phyloP scores from a whole-genome alignment of 2,113 vertebrate species.

The Rhea americana region DNA sequence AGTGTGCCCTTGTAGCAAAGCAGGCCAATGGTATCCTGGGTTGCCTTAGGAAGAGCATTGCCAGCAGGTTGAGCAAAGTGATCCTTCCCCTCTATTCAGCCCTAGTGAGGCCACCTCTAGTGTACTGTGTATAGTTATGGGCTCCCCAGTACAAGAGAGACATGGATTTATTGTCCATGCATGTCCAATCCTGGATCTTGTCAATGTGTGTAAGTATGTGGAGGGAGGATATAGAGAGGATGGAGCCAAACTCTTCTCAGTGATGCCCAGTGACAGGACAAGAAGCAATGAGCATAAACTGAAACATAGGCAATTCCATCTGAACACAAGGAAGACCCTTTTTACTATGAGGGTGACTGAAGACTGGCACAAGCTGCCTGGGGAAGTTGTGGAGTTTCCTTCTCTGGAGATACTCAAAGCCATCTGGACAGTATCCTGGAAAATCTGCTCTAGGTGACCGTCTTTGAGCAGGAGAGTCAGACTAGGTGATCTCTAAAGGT shows the following conservation, averaged over 20 bases:
- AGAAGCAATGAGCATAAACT: background rate
- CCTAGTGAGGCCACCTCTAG: too few species aligned
- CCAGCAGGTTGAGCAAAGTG: background rate
- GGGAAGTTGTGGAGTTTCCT: too few species aligned
- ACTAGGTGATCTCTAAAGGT: background rate
- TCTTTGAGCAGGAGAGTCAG: background rate
- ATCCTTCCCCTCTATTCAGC: background rate
- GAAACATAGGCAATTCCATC: background rate
- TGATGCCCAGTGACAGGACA: background rate
- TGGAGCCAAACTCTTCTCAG: background rate
- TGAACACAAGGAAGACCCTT: background rate
- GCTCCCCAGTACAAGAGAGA: too few species aligned
- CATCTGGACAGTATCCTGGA: background rate
- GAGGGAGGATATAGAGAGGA: background rate
- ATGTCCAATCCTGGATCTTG: background rate
- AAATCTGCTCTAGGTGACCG: background rate
- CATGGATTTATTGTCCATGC: too few species aligned
- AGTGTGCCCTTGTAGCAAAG: background rate
- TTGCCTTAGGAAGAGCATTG: too few species aligned
- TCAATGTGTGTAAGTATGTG: background rate
- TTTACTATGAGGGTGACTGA: background rate
- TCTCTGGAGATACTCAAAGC: too few species aligned
- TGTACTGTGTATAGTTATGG: too few species aligned
- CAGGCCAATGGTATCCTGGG: too few species aligned
- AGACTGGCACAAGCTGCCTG: background rate